Evolutionary conservation across 2,797 vertebrate species (phyloP).

Genomic region (Gymnoscopelus microlampas): DNA sequence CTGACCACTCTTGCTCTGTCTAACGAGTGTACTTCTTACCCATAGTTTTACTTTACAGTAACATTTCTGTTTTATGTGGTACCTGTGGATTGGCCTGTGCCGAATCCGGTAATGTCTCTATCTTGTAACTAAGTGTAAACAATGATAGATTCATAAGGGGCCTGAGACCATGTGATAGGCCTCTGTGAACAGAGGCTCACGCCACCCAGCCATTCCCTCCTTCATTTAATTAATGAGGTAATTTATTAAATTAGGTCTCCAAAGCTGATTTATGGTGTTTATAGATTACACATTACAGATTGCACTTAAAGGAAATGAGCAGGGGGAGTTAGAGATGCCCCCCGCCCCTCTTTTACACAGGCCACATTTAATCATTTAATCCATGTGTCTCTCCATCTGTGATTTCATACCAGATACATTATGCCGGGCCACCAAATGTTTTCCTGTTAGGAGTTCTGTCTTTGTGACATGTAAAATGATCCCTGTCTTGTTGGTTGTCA

Average conservation of each 20-base stretch:
- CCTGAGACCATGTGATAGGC: not conserved
- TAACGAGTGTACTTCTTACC: too few species aligned
- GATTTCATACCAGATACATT: slow-evolving; percentile 38
- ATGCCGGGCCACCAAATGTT: not conserved
- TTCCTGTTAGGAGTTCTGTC: slow-evolving; percentile 12
- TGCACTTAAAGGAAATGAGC: slow-evolving; percentile 56
- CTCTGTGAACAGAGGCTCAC: slow-evolving; percentile 5
- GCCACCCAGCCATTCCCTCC: slow-evolving; percentile 31
- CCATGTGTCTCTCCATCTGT: slow-evolving; percentile 1
- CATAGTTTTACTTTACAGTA: too few species aligned
- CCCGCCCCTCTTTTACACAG: not conserved
- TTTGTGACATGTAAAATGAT: slow-evolving; percentile 60
- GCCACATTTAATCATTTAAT: not conserved
- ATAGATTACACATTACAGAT: slow-evolving; percentile 65
- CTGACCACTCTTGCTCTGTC: not conserved
- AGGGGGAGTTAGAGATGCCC: slow-evolving; percentile 31
- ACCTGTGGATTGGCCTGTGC: too few species aligned
- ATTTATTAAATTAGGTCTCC: slow-evolving; percentile 63
- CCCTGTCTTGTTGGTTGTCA: slow-evolving; percentile 50
- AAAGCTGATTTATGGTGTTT: slow-evolving; percentile 56
- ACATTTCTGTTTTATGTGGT: too few species aligned
- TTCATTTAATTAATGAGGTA: slow-evolving; percentile 64
- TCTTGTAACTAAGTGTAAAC: not conserved
- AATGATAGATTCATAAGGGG: not conserved
- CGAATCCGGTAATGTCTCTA: not conserved